A percentile compares a stretch with the other conserved stretches of the same genome.
Evolutionary conservation across 2,888 invertebrate genomes (phyloP).

Genomic region (Elegia similella): DNA sequence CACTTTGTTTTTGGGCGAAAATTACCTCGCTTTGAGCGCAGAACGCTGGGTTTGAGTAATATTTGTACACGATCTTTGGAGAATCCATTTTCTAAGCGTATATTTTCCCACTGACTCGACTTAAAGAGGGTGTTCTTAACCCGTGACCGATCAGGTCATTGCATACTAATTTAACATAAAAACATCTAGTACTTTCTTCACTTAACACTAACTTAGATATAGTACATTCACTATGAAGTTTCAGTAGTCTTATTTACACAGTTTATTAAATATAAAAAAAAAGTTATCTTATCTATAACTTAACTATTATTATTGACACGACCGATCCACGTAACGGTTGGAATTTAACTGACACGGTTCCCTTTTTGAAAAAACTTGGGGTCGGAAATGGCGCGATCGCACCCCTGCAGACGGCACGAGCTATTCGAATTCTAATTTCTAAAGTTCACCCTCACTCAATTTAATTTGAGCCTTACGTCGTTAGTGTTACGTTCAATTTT

Average conservation of each 20-base stretch:
- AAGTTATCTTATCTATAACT: conserved; percentile 16
- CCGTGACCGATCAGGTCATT: conserved; percentile 48
- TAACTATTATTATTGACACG: conserved; percentile 29
- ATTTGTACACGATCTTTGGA: conserved; percentile 80
- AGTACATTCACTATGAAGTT: background rate
- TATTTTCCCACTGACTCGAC: conserved; percentile 44
- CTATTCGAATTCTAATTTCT: conserved; percentile 37
- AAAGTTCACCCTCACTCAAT: conserved; percentile 16
- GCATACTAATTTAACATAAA: conserved; percentile 5
- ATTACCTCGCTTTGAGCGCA: conserved; percentile 88
- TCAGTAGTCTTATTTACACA: conserved; percentile 1
- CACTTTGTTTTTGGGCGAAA: conserved; percentile 65
- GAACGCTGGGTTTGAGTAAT: conserved; percentile 91
- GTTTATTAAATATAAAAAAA: too few relatives aligned
- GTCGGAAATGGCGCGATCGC: conserved; percentile 71
- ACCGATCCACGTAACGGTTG: conserved; percentile 48
- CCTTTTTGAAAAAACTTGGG: conserved; percentile 56
- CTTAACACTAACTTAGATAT: conserved; percentile 2
- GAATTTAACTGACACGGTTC: conserved; percentile 62
- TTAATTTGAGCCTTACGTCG: conserved; percentile 18
- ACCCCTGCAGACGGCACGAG: conserved; percentile 72
- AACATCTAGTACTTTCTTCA: conserved; percentile 6
- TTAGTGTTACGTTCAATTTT: conserved; percentile 13
- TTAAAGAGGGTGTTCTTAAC: conserved; percentile 45
- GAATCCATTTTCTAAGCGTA: conserved; percentile 70